These are phyloP conservation scores for Listronotus oregonensis DNA, from an alignment of 1,140 invertebrate genomes.

Conservation along the genomic window DNA sequence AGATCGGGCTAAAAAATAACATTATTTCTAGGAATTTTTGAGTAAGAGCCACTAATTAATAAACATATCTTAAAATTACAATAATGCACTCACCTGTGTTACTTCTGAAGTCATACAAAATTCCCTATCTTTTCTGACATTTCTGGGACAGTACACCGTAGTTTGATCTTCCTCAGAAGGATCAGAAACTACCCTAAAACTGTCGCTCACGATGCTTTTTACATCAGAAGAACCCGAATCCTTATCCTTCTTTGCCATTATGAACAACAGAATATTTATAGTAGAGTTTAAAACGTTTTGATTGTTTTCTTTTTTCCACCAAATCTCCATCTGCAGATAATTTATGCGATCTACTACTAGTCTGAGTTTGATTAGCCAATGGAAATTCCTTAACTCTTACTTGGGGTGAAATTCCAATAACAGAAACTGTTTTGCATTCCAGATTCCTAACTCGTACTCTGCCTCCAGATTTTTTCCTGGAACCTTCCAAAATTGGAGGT, in stretches of 20 bases:
- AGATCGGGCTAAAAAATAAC: too few relatives aligned
- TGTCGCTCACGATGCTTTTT: conserved; percentile 31
- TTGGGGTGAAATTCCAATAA: conserved; percentile 31
- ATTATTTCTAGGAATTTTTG: too few relatives aligned
- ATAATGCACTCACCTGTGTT: too few relatives aligned
- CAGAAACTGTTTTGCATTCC: conserved; percentile 40
- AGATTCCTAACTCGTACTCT: conserved; percentile 16
- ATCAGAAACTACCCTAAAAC: conserved; percentile 26
- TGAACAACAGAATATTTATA: conserved; percentile 31
- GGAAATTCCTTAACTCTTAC: conserved; percentile 4
- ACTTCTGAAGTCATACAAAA: too few relatives aligned
- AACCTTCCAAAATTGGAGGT: conserved; percentile 36
- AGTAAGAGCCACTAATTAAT: too few relatives aligned
- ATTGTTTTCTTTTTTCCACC: conserved; percentile 24
- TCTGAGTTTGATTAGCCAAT: conserved; percentile 13
- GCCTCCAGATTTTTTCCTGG: conserved; percentile 24
- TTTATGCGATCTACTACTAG: conserved; percentile 17
- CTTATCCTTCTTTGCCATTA: conserved; percentile 9
- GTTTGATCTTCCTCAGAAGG: conserved; percentile 12
- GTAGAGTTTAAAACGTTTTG: conserved; percentile 30
- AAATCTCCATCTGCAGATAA: conserved; percentile 6
- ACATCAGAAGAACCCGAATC: conserved; percentile 23
- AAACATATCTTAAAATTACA: too few relatives aligned
- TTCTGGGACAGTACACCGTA: too few relatives aligned
- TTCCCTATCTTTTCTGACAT: too few relatives aligned